Base-by-base conservation (phyloP, 2,888 invertebrate genomes). In the Gastrophysa polygoni region DNA sequence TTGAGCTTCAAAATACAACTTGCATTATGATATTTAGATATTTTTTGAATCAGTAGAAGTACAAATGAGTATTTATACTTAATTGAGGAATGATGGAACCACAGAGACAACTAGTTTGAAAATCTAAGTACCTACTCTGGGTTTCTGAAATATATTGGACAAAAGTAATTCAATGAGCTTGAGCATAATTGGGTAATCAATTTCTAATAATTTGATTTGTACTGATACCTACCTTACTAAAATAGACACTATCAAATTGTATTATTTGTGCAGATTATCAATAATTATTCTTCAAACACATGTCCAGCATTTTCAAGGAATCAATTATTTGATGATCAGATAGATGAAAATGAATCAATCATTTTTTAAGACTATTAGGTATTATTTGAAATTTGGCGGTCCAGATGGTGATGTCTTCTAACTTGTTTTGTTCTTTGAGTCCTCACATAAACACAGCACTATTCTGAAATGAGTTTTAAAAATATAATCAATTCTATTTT, bases 141-240 rank as follows among this genome's bases (percentile, higher is more conserved):
- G 24, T 3, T 24, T 24, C 24, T 7, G 7, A 24, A 24, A 24
- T 5, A 7, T 3, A 24, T 24, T 24, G 3, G 24, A 24, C 3
- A 24, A 24, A 24, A 5, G 7, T 24, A 66, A 68, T 65, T 71
- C 64, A 68, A 5, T 24, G 24, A 24, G 24, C 64, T 63, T 69
- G 69, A 68, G 66, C 68, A 68, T 63, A 43, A 54, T 50, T 59
- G 38, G 47, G 61, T 21, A 64, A 64, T 63, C 57, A 49, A 59
- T 61, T 61, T 62, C 49, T 56, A 50, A 16, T 11, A 38, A 8
- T 49, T 63, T 58, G 46, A 51, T 24, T 5, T 24, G 7, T 24
- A 24, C 7, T 24, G 24, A n/a, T n/a, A n/a, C n/a, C 7, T 24
- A 24, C 10, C 10, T 32, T 32, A 32, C 6, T 10, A 32, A 32